Base-by-base conservation (phyloP, 2,888 invertebrate species). In the Prosapia bicincta region DNA sequence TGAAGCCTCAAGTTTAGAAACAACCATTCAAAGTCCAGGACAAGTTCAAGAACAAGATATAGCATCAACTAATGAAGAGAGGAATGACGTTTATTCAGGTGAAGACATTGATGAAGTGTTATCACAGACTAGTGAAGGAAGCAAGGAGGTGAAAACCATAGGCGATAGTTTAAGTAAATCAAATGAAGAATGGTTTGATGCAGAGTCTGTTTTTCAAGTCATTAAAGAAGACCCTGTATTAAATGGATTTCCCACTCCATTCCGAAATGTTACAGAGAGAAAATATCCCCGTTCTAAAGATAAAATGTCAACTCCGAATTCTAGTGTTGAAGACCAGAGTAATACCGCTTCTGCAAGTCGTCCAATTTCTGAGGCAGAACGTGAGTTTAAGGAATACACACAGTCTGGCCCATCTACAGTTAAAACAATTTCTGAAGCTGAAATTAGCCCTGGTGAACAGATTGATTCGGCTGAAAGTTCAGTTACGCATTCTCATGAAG, bases 1-100 rank as follows among this genome's bases (percentile, higher is more conserved):
- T 26, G 77, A 79, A 66, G 78, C 73, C 15, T 75, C 78, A 24
- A 79, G 78, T 67, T 72, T 78, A 20, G 78, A 77, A 68, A 79
- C 79, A 23, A 77, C 79, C 15, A 74, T 76, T 20, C 74, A 76
- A 24, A 76, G 76, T 25, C 70, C 71, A n/a, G 73, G 73, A 66
- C 25, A 38, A 65, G 43, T 66, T 26, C 43, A n/a, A 15, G 43
- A 25, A 25, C 25, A 26, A 70, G 54, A 54, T 9, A 20, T 54
- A 54, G 2, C 13, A 54, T 38, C n/a, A 9, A 3, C 10, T 20
- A 66, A 15, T 67, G 66, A 72, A 13, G 66, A 73, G 15, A 26
- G 15, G 43, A 38, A 10, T 70, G 38, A 25, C 25, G 2, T 70
- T 38, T 25, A 26, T 67, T 67, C 38, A 24, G 38, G 67, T 32